Base-by-base conservation (phyloP, 2,797 vertebrate genomes). In the Taeniopygia guttata region DNA sequence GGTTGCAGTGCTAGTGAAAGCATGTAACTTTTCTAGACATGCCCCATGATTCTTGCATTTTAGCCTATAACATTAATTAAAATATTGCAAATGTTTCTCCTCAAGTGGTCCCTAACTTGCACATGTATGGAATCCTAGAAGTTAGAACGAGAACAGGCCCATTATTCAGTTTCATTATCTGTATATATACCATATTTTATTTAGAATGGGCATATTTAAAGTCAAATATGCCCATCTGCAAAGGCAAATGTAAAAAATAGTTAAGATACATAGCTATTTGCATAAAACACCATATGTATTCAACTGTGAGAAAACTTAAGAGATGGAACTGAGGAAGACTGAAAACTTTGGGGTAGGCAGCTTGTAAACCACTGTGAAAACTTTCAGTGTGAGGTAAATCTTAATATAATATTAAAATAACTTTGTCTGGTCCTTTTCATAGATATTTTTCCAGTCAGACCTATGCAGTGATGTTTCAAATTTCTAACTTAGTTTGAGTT, bases 101-200 rank as follows among this genome's bases (percentile, higher is more conserved):
- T 94, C 79, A 70, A 92, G 25, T 93, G 70, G 42, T 91, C 67
- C 87, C 56, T 92, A 85, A 93, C 92, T 96, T 95, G 30, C 94
- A 92, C 72, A 77, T 58, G 52, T 87, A 89, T 90, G 60, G 75
- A 90, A 90, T 83, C 21, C 45, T 93, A 67, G 32, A 68, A 87
- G 22, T 68, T 80, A 82, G 67, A 94, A 79, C 82, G 46, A 87
- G 63, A 90, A 83, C 42, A 84, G 32, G 7, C 30, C 52, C 10
- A 29, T 76, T 95, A 93, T 75, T 80, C 42, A 32, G 20, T 89
- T 90, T 64, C 43, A 92, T 90, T 95, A 76, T 88, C 70, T 91
- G 23, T 46, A 45, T 76, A 73, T 32, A n/a, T 38, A 38, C 13
- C 63, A 59, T 93, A 87, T 84, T 90, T 92, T 89, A 88, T 82